These are phyloP conservation scores for Tachypleus tridentatus DNA, from an alignment of 1,140 invertebrate genomes.

Conservation along the genomic window DNA sequence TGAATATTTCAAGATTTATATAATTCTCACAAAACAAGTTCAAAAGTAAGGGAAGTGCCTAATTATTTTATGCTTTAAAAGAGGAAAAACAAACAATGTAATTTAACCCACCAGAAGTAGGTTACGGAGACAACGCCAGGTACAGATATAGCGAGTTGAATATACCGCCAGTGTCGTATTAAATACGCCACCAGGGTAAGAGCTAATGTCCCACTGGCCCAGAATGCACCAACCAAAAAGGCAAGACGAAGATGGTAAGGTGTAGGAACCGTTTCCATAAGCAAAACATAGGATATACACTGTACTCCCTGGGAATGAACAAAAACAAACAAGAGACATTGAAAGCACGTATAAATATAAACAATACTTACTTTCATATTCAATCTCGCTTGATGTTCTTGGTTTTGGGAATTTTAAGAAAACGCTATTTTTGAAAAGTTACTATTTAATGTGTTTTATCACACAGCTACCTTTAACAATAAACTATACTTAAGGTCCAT, in stretches of 20 bases:
- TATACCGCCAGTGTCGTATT: slow-evolving; percentile 37
- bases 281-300: slow-evolving; percentile 33
- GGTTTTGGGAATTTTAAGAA: too few relatives aligned
- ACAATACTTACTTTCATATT: too few relatives aligned
- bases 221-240: slow-evolving; percentile 33
- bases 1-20: too few relatives aligned
- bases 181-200: slow-evolving; percentile 34
- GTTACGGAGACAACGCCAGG: slow-evolving; percentile 36
- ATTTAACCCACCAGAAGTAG: slow-evolving; percentile 35
- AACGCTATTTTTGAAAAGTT: too few relatives aligned
- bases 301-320: slow-evolving; percentile 26
- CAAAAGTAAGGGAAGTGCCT: too few relatives aligned
- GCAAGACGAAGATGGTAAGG: slow-evolving; percentile 38
- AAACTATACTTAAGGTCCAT: too few relatives aligned
- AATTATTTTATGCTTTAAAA: too few relatives aligned
- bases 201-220: slow-evolving; percentile 34
- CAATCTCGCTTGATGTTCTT: too few relatives aligned
- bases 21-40: too few relatives aligned
- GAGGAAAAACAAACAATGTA: too few relatives aligned
- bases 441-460: too few relatives aligned
- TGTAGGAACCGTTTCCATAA: slow-evolving; percentile 41
- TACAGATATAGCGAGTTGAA: slow-evolving; percentile 36
- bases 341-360: not conserved
- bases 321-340: slow-evolving; percentile 1
- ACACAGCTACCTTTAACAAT: too few relatives aligned